phyloP scores from a whole-genome alignment of 2,888 invertebrate genomes.

The Lithophane leautieri region DNA sequence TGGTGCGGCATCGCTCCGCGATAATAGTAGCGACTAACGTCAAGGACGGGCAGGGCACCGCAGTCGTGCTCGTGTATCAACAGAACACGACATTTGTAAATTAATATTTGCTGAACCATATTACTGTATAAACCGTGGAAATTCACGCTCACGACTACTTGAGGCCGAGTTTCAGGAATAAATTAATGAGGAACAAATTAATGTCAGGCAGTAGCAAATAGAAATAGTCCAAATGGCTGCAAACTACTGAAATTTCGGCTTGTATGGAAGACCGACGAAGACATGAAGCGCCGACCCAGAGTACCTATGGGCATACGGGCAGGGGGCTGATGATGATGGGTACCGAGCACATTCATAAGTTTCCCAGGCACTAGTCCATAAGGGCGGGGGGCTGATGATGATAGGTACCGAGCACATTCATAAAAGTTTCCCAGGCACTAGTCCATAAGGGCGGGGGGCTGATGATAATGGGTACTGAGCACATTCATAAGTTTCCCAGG shows the following conservation, averaged over 20 bases:
- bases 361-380: too few species aligned
- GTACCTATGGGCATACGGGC: not conserved
- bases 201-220: not conserved
- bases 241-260: not conserved
- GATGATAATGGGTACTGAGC: too few species aligned
- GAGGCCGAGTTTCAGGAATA: not conserved
- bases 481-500: too few species aligned
- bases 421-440: too few species aligned
- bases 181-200: slow-evolving; percentile 20
- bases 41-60: slow-evolving; percentile 51
- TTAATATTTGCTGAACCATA: slow-evolving; percentile 53
- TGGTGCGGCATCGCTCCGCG: slow-evolving; percentile 15
- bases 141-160: slow-evolving; percentile 24
- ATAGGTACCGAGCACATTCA: too few species aligned
- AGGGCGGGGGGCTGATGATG: too few species aligned
- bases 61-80: slow-evolving; percentile 29
- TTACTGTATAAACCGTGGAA: slow-evolving; percentile 26
- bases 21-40: slow-evolving; percentile 5
- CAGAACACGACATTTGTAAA: slow-evolving; percentile 50
- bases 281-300: not conserved
- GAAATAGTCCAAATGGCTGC: slow-evolving; percentile 6
- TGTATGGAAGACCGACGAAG: not conserved
- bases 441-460: too few species aligned
- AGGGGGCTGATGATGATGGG: not conserved
- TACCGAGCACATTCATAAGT: not conserved